Evolutionary conservation across 2,888 invertebrate species (phyloP).

Genomic region (Trimorus sp.): DNA sequence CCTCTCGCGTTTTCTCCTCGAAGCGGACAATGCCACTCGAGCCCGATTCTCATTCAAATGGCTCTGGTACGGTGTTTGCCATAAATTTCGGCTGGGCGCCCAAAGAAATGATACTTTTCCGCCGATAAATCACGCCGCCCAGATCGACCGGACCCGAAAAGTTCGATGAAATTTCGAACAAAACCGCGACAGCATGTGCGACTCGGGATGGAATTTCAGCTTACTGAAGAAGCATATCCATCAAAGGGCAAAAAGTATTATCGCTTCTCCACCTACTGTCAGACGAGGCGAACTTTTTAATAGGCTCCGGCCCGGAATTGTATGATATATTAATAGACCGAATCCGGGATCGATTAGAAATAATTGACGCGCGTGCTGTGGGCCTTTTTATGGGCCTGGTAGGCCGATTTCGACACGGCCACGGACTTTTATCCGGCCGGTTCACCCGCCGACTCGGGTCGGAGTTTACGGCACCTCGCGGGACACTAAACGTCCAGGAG

Average conservation of each 20-base stretch:
- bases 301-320: slow-evolving; percentile 57
- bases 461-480: slow-evolving; percentile 63
- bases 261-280: slow-evolving; percentile 61
- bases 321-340: slow-evolving; percentile 66
- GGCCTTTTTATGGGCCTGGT: slow-evolving; percentile 57
- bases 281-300: slow-evolving; percentile 63
- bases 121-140: slow-evolving; percentile 50
- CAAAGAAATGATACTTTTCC: slow-evolving; percentile 37
- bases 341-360: slow-evolving; percentile 66
- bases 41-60: slow-evolving; percentile 47
- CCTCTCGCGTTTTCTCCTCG: neutral
- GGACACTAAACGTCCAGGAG: slow-evolving; percentile 41
- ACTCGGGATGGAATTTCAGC: slow-evolving; percentile 63
- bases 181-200: slow-evolving; percentile 56
- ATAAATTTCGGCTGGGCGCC: slow-evolving; percentile 31
- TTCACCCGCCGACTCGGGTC: slow-evolving; percentile 55
- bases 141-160: slow-evolving; percentile 1
- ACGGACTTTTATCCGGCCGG: slow-evolving; percentile 52
- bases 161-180: slow-evolving; percentile 59
- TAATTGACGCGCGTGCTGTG: slow-evolving; percentile 67
- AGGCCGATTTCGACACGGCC: slow-evolving; percentile 63
- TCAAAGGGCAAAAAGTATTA: slow-evolving; percentile 64
- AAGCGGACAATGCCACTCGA: slow-evolving; percentile 24
- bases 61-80: slow-evolving; percentile 10
- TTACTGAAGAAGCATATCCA: slow-evolving; percentile 67